These are phyloP conservation scores for Pholis gunnellus DNA, from an alignment of 2,113 vertebrate species.

Conservation along the genomic window DNA sequence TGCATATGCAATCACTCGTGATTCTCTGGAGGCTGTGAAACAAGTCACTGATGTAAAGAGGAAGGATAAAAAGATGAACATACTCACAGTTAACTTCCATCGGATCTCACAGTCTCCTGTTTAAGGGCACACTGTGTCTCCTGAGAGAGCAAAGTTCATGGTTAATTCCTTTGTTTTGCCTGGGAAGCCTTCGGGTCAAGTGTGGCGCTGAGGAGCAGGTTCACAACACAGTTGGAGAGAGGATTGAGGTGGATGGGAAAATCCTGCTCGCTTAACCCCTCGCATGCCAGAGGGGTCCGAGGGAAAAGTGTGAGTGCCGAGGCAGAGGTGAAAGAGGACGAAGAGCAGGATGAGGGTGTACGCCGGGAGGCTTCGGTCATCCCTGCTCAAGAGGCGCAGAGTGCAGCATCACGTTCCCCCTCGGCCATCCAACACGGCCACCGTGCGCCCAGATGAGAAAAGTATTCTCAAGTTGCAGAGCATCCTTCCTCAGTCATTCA, in stretches of 20 bases:
- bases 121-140: slow-evolving; percentile 19
- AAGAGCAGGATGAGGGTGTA: slow-evolving; percentile 33
- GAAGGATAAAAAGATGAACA: not conserved
- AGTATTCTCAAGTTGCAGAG: slow-evolving; percentile 64
- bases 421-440: slow-evolving; percentile 18
- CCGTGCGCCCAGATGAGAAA: slow-evolving; percentile 30
- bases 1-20: slow-evolving; percentile 28
- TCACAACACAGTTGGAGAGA: slow-evolving; percentile 62
- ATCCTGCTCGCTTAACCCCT: slow-evolving; percentile 64
- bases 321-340: slow-evolving; percentile 27
- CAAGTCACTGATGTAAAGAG: slow-evolving; percentile 5
- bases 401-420: slow-evolving; percentile 37
- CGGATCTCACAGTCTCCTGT: slow-evolving; percentile 29
- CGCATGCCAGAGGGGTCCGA: slow-evolving; percentile 31
- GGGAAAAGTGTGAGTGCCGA: slow-evolving; percentile 9
- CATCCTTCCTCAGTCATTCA: slow-evolving; percentile 36
- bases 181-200: slow-evolving; percentile 67
- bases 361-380: slow-evolving; percentile 32
- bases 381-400: slow-evolving; percentile 33
- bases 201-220: slow-evolving; percentile 51
- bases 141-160: slow-evolving; percentile 64
- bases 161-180: slow-evolving; percentile 79
- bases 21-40: slow-evolving; percentile 21
- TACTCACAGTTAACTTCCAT: slow-evolving; percentile 68
- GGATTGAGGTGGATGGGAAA: slow-evolving; percentile 50